phyloP scores from a whole-genome alignment of 2,113 vertebrate genomes.

The Misgurnus anguillicaudatus region DNA sequence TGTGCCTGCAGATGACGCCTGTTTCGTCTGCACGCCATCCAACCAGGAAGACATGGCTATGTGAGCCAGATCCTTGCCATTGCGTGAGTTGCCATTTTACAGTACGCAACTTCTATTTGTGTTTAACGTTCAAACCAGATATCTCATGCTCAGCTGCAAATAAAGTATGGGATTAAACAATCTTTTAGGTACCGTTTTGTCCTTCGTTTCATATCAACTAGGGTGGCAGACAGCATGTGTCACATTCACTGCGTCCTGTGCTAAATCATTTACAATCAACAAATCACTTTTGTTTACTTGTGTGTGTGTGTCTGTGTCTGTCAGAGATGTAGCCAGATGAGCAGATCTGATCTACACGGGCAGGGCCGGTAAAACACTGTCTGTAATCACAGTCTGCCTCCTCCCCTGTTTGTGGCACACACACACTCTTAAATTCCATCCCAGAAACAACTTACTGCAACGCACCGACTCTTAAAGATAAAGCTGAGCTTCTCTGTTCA shows the following conservation, averaged over 20 bases:
- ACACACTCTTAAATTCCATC: slow-evolving; percentile 46
- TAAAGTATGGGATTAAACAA: slow-evolving; percentile 9
- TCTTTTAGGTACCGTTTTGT: not conserved
- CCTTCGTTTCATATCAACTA: not conserved
- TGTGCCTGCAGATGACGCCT: not conserved
- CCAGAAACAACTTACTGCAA: slow-evolving; percentile 21
- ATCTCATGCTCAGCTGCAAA: not conserved
- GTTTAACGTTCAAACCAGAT: not conserved
- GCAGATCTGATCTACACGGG: slow-evolving; percentile 39
- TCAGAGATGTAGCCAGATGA: slow-evolving; percentile 35
- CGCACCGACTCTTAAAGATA: slow-evolving; percentile 45
- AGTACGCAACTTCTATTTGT: not conserved
- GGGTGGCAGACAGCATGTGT: slow-evolving; percentile 1
- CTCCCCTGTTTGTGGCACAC: slow-evolving; percentile 39
- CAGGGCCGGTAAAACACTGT: slow-evolving; percentile 51
- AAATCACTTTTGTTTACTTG: slow-evolving; percentile 16
- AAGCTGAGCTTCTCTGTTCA: slow-evolving; percentile 47
- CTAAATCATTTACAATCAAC: slow-evolving; percentile 35
- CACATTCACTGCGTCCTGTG: slow-evolving; percentile 3
- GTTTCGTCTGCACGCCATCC: too few species aligned
- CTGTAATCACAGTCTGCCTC: slow-evolving; percentile 54
- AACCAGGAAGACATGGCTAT: too few species aligned
- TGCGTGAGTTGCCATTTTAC: not conserved
- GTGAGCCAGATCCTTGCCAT: not conserved
- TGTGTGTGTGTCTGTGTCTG: slow-evolving; percentile 30